A percentile compares a stretch with the other conserved stretches of the same genome.
phyloP scores from a whole-genome alignment of 1,140 invertebrate species.

The Diplogasteroides magnus region DNA sequence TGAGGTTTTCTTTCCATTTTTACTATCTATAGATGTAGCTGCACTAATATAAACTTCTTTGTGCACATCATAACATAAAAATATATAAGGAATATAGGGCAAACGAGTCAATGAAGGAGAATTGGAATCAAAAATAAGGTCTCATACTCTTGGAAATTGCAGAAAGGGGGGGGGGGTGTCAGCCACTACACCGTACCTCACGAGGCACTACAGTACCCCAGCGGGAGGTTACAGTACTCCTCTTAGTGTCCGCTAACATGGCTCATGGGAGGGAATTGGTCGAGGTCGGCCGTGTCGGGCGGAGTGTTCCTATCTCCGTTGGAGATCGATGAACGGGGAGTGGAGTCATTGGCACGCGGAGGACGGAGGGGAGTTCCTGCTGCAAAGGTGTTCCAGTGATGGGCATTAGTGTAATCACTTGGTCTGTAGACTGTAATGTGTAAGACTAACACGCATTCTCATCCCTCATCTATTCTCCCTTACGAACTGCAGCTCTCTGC shows the following conservation, averaged over 20 bases:
- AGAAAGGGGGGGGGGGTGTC: too few species aligned
- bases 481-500: neutral
- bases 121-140: slow-evolving; percentile 6
- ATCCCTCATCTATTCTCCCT: too few species aligned
- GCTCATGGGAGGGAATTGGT: slow-evolving; percentile 27
- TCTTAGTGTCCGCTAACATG: slow-evolving; percentile 8
- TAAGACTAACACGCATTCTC: too few species aligned
- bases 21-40: neutral
- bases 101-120: neutral
- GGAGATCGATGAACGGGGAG: neutral
- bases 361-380: neutral
- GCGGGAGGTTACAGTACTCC: slow-evolving; percentile 12
- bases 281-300: slow-evolving; percentile 21
- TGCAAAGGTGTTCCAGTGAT: neutral
- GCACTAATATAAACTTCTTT: neutral
- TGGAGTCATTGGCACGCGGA: neutral
- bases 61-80: neutral
- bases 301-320: neutral
- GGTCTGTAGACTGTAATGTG: too few species aligned
- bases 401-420: neutral
- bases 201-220: neutral
- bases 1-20: too few species aligned
- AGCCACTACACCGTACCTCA: neutral
- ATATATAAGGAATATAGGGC: neutral
- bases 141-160: neutral